Evolutionary conservation across 1,140 invertebrate species (phyloP).

Genomic region (Calephelis nemesis): DNA sequence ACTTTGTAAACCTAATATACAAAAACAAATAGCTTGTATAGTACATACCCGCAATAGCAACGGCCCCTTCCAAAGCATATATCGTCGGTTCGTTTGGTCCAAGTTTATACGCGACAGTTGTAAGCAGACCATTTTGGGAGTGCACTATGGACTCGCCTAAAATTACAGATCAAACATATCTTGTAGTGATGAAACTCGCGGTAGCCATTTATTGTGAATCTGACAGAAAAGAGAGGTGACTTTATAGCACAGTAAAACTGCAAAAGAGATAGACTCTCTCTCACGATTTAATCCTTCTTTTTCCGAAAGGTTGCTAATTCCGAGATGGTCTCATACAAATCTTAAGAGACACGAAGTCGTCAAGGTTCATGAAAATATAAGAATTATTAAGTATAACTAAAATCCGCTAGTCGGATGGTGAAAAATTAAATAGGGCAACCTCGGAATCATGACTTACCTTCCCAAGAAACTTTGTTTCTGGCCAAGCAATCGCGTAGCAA

Average conservation of each 20-base stretch:
- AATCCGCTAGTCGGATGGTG: too few species aligned
- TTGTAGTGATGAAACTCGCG: background rate
- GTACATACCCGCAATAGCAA: conserved; percentile 90
- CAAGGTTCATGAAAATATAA: too few species aligned
- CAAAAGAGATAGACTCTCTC: background rate
- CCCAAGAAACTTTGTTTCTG: too few species aligned
- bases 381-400: too few species aligned
- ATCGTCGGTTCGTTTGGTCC: conserved; percentile 87
- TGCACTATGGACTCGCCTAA: conserved; percentile 83
- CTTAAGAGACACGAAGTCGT: too few species aligned
- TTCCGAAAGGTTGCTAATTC: too few species aligned
- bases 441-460: too few species aligned
- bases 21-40: background rate
- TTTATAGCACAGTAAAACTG: background rate
- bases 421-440: too few species aligned
- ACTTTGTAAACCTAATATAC: too few species aligned
- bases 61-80: conserved; percentile 95
- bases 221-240: background rate
- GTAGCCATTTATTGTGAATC: conserved; percentile 1
- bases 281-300: background rate
- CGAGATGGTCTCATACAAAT: too few species aligned
- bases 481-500: too few species aligned
- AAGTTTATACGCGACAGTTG: conserved; percentile 95
- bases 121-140: conserved; percentile 93
- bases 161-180: conserved; percentile 28